phyloP scores from a whole-genome alignment of 2,797 vertebrate species.

The Tachyglossus aculeatus region DNA sequence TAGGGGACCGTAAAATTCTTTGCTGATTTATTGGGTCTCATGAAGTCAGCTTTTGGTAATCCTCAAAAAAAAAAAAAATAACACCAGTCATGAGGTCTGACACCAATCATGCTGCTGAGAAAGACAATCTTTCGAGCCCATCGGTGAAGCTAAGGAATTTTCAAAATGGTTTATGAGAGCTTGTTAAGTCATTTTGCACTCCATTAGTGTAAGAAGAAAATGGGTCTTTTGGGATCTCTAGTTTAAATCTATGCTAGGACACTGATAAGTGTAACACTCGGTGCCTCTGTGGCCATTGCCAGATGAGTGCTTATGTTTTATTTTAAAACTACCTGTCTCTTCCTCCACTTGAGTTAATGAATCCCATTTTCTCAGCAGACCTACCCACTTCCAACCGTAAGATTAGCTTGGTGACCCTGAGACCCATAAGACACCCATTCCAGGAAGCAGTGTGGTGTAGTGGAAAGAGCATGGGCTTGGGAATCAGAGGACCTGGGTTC shows the following conservation, averaged over 20 bases:
- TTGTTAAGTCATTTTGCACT: constrained; percentile 17
- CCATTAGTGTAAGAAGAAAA: constrained; percentile 7
- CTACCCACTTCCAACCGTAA: too few species aligned
- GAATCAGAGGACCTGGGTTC: too few species aligned
- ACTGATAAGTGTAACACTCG: too few species aligned
- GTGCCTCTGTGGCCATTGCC: background rate
- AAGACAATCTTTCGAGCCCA: constrained; percentile 45
- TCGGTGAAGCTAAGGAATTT: constrained; percentile 35
- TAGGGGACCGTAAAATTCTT: constrained; percentile 20
- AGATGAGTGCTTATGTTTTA: too few species aligned
- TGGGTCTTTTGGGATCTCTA: background rate
- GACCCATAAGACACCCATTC: too few species aligned
- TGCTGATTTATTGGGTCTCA: constrained; percentile 41
- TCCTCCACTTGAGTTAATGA: too few species aligned
- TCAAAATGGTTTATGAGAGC: constrained; percentile 28
- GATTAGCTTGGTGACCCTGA: too few species aligned
- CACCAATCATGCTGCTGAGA: constrained; percentile 27
- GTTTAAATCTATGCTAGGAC: background rate
- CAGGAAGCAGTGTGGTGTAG: too few species aligned
- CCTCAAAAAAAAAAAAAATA: constrained; percentile 45
- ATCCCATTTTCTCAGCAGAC: too few species aligned
- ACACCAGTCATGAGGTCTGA: constrained; percentile 50
- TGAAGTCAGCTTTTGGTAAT: constrained; percentile 32
- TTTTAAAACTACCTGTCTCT: too few species aligned
- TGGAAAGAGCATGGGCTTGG: too few species aligned